Evolutionary conservation across 2,888 invertebrate species (phyloP).

Genomic region (Lycia hirtaria): DNA sequence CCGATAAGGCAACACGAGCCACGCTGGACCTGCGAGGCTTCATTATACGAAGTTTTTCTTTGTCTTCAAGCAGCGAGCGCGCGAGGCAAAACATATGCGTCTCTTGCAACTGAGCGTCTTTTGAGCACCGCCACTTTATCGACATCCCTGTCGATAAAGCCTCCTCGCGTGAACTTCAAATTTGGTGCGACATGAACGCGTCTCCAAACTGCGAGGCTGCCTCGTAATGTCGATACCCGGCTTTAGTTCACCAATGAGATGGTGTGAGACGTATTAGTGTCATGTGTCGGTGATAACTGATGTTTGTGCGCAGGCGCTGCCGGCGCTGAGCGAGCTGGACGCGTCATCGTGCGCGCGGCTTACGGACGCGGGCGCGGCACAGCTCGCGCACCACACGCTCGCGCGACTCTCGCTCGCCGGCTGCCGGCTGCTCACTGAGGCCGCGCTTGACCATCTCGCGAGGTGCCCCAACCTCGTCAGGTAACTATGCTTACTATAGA

Average conservation of each 20-base stretch:
- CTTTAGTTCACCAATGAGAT: too few relatives aligned
- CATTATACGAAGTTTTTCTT: too few relatives aligned
- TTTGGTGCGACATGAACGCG: neutral
- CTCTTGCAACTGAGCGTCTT: too few relatives aligned
- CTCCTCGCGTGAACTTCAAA: neutral
- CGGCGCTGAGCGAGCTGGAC: slow-evolving; percentile 90
- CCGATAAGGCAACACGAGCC: too few relatives aligned
- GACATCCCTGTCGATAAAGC: neutral
- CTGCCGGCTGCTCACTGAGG: slow-evolving; percentile 93
- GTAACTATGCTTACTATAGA: slow-evolving; percentile 53
- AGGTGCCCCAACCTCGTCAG: slow-evolving; percentile 89
- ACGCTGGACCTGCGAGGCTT: too few relatives aligned
- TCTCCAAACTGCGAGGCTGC: neutral
- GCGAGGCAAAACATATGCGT: too few relatives aligned
- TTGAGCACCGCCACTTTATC: too few relatives aligned
- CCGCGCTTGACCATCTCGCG: slow-evolving; percentile 91
- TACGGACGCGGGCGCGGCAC: slow-evolving; percentile 96
- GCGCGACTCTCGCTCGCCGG: slow-evolving; percentile 92
- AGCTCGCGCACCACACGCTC: slow-evolving; percentile 91
- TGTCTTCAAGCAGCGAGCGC: too few relatives aligned
- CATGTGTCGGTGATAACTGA: neutral
- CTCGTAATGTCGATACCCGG: neutral
- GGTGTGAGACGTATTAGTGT: too few relatives aligned
- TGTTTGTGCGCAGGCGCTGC: slow-evolving; percentile 87
- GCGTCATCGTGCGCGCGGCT: slow-evolving; percentile 94